Evolutionary conservation across 2,797 vertebrate genomes (phyloP).

Genomic region (Spondyliosoma cantharus): DNA sequence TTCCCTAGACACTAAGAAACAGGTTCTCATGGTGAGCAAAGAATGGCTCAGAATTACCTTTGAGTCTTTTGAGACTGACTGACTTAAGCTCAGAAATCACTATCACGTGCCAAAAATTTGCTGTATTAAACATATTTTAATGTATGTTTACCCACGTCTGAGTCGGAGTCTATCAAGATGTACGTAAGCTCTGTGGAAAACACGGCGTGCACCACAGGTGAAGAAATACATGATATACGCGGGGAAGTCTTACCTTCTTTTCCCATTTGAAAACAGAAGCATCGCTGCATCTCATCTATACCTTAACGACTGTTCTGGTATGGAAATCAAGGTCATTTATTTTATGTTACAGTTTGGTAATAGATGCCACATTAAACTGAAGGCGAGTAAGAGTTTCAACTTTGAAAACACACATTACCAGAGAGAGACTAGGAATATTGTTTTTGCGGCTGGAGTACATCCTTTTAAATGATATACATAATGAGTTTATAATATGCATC

Average conservation of each 20-base stretch:
- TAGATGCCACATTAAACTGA: slow-evolving; percentile 89
- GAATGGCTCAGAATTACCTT: slow-evolving; percentile 14
- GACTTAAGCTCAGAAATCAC: neutral
- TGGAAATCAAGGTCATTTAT: slow-evolving; percentile 86
- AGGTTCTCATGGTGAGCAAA: neutral
- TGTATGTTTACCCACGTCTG: slow-evolving; percentile 41
- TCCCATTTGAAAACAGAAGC: slow-evolving; percentile 75
- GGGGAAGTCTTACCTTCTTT: slow-evolving; percentile 66
- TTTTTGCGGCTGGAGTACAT: slow-evolving; percentile 89
- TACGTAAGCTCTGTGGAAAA: slow-evolving; percentile 39
- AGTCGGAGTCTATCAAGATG: slow-evolving; percentile 27
- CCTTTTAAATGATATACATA: slow-evolving; percentile 95
- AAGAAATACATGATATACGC: slow-evolving; percentile 47
- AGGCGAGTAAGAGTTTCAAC: slow-evolving; percentile 89
- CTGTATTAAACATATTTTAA: slow-evolving; percentile 29
- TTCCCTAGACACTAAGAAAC: neutral
- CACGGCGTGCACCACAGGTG: slow-evolving; percentile 63
- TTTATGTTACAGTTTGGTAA: slow-evolving; percentile 87
- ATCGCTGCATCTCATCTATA: slow-evolving; percentile 79
- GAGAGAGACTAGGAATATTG: slow-evolving; percentile 90
- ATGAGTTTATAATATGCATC: slow-evolving; percentile 98
- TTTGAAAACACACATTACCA: slow-evolving; percentile 92
- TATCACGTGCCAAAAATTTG: too few relatives aligned
- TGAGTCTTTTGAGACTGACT: slow-evolving; percentile 14
- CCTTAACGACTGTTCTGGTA: slow-evolving; percentile 83